A percentile compares a stretch with the other conserved stretches of the same genome.
phyloP scores from a whole-genome alignment of 1,140 invertebrate genomes.

The Macrobrachium nipponense region DNA sequence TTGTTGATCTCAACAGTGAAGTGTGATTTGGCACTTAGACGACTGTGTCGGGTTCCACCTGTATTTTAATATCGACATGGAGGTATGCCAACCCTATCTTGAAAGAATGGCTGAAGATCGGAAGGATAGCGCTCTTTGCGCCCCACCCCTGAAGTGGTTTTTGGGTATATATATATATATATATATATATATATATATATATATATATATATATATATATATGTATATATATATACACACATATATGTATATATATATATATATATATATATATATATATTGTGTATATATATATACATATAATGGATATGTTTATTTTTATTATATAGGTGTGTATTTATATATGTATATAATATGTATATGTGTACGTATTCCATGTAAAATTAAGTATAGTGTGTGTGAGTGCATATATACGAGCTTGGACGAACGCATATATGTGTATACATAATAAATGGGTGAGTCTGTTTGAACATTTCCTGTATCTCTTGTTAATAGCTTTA shows the following conservation, averaged over 20 bases:
- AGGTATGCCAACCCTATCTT: too few species aligned
- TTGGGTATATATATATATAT: neutral
- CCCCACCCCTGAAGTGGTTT: neutral
- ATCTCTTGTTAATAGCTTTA: too few species aligned
- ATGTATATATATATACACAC: constrained; percentile 1
- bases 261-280: constrained; percentile 3
- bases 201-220: neutral
- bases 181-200: neutral
- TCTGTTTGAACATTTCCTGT: neutral
- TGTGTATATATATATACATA: constrained; percentile 2
- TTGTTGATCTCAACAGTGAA: too few species aligned
- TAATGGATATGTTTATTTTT: too few species aligned
- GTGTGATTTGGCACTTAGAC: too few species aligned
- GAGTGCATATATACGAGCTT: neutral
- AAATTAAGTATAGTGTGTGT: neutral
- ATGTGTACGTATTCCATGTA: neutral
- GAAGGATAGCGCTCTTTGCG: too few species aligned
- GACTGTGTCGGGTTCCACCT: too few species aligned
- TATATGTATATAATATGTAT: constrained; percentile 3
- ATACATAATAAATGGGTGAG: neutral
- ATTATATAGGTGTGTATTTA: neutral
- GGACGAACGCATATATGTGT: neutral
- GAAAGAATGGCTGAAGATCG: too few species aligned
- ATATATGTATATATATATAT: neutral
- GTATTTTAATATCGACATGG: too few species aligned